Conservation (phyloP, 2,113 vertebrate species). For the Python bivittatus region DNA sequence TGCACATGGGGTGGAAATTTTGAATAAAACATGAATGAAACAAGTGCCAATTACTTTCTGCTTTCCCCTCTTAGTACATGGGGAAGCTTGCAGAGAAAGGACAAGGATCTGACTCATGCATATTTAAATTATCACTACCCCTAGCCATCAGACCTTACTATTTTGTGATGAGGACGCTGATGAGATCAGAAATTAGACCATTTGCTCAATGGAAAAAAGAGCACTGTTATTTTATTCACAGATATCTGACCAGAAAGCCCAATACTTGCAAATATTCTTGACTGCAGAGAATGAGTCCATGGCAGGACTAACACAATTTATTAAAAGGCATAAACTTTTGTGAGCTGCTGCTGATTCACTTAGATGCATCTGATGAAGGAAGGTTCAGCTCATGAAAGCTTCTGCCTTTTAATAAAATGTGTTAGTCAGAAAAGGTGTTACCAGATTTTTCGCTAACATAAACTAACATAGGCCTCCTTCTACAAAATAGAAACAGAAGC, state of each 20-base stretch:
- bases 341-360: no score
- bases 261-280: background rate
- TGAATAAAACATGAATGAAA: background rate
- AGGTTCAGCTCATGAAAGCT: no score
- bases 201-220: background rate
- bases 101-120: background rate
- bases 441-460: no score
- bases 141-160: background rate
- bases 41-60: background rate
- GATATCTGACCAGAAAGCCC: background rate
- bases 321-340: no score
- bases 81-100: background rate
- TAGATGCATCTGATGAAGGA: no score
- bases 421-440: no score
- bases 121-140: background rate
- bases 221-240: background rate
- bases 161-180: background rate
- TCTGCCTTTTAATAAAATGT: no score
- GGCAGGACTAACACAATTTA: background rate
- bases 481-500: background rate
- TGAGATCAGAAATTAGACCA: background rate
- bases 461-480: no score
- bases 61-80: background rate
- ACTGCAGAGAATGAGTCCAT: background rate
- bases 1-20: background rate